Conservation (phyloP, 2,888 invertebrate species). For the Ommatoiulus sabulosus region DNA sequence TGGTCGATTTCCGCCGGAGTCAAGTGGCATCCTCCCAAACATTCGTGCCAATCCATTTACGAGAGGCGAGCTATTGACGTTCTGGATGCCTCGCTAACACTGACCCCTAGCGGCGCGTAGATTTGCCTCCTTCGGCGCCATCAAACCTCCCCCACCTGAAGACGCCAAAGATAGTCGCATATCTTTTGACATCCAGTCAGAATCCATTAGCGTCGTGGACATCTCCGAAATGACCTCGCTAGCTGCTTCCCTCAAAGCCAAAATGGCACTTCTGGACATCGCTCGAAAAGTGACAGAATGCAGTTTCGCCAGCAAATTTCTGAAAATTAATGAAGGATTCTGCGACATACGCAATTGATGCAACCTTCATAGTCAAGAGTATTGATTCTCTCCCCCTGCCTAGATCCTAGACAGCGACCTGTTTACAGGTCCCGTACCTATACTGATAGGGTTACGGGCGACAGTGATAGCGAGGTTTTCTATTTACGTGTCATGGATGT, state of each 20-base stretch:
- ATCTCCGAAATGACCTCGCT: neutral
- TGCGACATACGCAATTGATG: neutral
- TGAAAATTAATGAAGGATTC: neutral
- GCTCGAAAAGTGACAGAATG: neutral
- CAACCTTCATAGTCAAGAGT: neutral
- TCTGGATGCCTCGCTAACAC: neutral
- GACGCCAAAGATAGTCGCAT: neutral
- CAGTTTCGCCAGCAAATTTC: neutral
- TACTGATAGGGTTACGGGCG: neutral
- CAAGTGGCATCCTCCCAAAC: slow-evolving; percentile 35
- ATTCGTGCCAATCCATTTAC: neutral
- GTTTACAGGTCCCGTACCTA: slow-evolving; percentile 4
- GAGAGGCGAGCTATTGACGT: neutral
- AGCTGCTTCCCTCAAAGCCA: neutral
- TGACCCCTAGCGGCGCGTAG: neutral
- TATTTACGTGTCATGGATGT: neutral
- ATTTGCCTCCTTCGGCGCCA: neutral
- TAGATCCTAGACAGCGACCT: neutral
- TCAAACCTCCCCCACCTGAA: slow-evolving; percentile 7
- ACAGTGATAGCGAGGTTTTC: neutral
- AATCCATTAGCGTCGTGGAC: slow-evolving; percentile 13
- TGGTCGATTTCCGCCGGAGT: slow-evolving; percentile 41
- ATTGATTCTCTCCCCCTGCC: neutral
- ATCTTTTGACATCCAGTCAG: neutral
- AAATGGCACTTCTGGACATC: neutral